Conservation (phyloP, 1,140 invertebrate genomes). For the Nephila pilipes region DNA sequence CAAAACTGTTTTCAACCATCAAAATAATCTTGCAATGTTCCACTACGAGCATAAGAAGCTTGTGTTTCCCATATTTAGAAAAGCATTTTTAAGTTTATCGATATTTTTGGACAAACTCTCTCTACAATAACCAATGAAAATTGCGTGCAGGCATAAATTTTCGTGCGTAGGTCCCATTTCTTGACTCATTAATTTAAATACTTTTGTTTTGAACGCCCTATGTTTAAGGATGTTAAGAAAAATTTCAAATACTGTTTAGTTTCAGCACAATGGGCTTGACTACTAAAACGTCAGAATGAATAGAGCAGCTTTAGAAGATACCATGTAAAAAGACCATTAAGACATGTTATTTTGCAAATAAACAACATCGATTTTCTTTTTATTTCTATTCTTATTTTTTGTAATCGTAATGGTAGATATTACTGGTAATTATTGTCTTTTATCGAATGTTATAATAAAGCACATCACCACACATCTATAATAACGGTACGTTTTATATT, state of each 20-base stretch:
- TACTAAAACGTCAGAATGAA: background rate
- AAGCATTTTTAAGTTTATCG: background rate
- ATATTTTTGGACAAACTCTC: background rate
- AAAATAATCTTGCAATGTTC: background rate
- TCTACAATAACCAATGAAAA: constrained; percentile 15
- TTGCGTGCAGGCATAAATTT: background rate
- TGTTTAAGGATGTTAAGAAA: constrained; percentile 1
- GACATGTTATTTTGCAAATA: background rate
- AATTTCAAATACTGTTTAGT: background rate
- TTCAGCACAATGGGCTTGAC: background rate
- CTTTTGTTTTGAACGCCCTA: constrained; percentile 5
- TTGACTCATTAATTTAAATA: constrained; percentile 32
- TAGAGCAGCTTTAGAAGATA: background rate
- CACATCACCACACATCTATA: background rate
- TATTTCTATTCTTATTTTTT: background rate
- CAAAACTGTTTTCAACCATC: background rate
- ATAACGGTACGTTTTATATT: no score
- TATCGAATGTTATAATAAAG: background rate
- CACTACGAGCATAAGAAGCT: background rate
- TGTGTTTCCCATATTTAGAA: background rate
- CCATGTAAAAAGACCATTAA: background rate
- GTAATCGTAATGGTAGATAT: background rate
- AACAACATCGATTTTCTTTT: background rate
- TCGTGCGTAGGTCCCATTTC: constrained; percentile 4
- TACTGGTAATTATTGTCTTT: background rate